Evolutionary conservation across 2,797 vertebrate species (phyloP), one percentile per base, ranked within the genome.

Genomic region (Aplochiton taeniatus): DNA sequence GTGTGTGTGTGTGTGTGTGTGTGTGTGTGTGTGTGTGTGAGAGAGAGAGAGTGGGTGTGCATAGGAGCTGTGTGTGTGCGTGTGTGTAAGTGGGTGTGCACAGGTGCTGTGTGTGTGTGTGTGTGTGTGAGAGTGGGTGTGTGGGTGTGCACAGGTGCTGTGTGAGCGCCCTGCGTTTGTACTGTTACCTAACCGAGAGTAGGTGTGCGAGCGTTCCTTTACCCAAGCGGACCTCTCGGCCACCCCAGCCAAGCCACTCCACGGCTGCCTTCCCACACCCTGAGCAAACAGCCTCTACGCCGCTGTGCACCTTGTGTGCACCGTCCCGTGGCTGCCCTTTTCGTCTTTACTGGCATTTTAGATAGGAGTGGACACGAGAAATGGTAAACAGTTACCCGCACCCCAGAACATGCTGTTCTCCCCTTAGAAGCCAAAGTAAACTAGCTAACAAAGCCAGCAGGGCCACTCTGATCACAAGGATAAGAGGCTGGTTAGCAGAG

Each of bases 21-120:
- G n/a, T n/a, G n/a, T n/a, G n/a, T n/a, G n/a, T n/a, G n/a, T n/a
- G n/a, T n/a, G n/a, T n/a, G n/a, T n/a, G n/a, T n/a, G n/a, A n/a
- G n/a, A n/a, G n/a, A 89, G 86, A 86, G 69, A 85, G 81, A 85
- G 82, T 88, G 90, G 87, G 89, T 90, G 89, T 85, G 77, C 65
- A n/a, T n/a, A n/a, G n/a, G n/a, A n/a, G 74, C 83, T 49, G 68
- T 42, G 44, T 77, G 74, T 77, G 77, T 65, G 45, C 8, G 56
- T 12, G 58, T 49, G 9, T 18, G 51, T n/a, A n/a, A n/a, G n/a
- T n/a, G n/a, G n/a, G n/a, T n/a, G n/a, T n/a, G n/a, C n/a, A n/a
- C n/a, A n/a, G n/a, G 85, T 87, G 74, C 82, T 49, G 68, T 43
- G 44, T 77, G 74, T 77, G 77, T 65, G 45, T 31, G 31, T 31